Base-by-base conservation (phyloP, 2,797 vertebrate species). In the Sciurus vulgaris region DNA sequence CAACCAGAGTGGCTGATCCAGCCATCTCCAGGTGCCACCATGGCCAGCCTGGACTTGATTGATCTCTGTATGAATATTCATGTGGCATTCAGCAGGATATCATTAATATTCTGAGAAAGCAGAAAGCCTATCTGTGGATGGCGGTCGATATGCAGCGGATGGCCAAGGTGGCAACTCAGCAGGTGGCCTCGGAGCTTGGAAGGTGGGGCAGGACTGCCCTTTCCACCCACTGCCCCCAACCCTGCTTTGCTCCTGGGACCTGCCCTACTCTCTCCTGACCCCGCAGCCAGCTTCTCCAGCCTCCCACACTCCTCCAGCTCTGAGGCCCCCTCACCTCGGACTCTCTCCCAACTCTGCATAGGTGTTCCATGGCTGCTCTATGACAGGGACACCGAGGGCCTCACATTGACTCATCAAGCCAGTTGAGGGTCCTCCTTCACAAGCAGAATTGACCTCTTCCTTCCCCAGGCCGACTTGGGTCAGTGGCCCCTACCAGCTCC, bases 1-100 rank as follows among this genome's bases (percentile, higher is more conserved):
- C 22, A 4, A 3, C 12, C 22, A 41, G 18, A 49, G 41, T 7
- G 24, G 51, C 76, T 3, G 14, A n/a, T 30, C 59, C 95, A 22
- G 96, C 95, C 95, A 88, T 33, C 44, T 72, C 97, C 93, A 93
- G 41, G 90, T 97, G 97, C 97, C 96, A 91, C 96, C 95, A 94
- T 91, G 69, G 63, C 97, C 96, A 95, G 97, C 97, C 94, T 63
- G 91, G 89, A 89, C 96, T 93, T 84, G 97, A 98, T 91, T 95
- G 97, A 97, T 98, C 97, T 97, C 97, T 89, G 92, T 89, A 97
- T 98, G 98, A 98, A 98, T 97, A 98, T 98, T 98, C 98, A 97
- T 91, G 72, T 56, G 87, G 97, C 97, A 96, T 97, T 98, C 98
- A 95, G 94, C 96, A 82, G 90, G 96, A 93, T 59, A 91, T 89